Evolutionary conservation across 2,113 vertebrate species (phyloP).

Genomic region (cattle (Bos taurus)): ARS-UCD2.0 NC_037340.1:47987501-47988000

Average conservation of each 20-base stretch:
- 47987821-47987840: neutral
- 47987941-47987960: neutral
- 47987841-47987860: neutral
- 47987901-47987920: neutral
- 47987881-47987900: neutral
- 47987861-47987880: neutral
- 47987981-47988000: neutral
- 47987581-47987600: neutral
- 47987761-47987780: too few species aligned
- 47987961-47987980: neutral
- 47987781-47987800: neutral
- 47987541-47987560: neutral
- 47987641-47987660: neutral
- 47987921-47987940: neutral
- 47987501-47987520: neutral
- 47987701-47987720: neutral
- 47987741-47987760: neutral
- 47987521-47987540: neutral
- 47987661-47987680: accelerated
- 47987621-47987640: neutral
- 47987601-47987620: neutral
- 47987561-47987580: neutral
- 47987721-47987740: neutral
- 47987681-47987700: neutral
- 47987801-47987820: neutral